Evolutionary conservation across 2,113 vertebrate species (phyloP).

Genomic region (Hemiprocne comata): DNA sequence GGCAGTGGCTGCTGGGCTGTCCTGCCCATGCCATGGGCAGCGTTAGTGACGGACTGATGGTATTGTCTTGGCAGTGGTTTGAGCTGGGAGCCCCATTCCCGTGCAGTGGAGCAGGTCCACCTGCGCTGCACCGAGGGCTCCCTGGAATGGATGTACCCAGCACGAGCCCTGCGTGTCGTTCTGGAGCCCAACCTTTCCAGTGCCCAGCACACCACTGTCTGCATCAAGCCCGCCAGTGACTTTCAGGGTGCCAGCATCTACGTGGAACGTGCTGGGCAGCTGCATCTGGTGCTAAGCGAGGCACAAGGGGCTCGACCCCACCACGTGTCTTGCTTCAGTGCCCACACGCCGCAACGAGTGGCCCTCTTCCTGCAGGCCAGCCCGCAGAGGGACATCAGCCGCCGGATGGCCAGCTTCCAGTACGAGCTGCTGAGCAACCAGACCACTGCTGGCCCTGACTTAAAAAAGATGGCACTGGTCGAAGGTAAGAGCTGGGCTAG

Average conservation of each 20-base stretch:
- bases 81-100: conserved; percentile 53
- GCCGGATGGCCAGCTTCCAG: conserved; percentile 76
- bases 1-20: background rate
- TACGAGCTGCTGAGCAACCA: conserved; percentile 78
- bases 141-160: conserved; percentile 80
- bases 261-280: conserved; percentile 69
- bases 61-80: conserved; percentile 66
- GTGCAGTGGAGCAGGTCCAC: conserved; percentile 78
- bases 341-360: conserved; percentile 34
- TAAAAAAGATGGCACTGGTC: conserved; percentile 4
- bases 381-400: conserved; percentile 70
- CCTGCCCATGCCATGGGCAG: background rate
- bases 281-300: conserved; percentile 72
- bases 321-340: conserved; percentile 78
- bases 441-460: background rate
- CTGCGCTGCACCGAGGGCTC: conserved; percentile 80
- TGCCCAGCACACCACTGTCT: conserved; percentile 51
- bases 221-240: conserved; percentile 75
- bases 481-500: conserved; percentile 61
- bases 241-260: conserved; percentile 77
- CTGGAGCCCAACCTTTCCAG: conserved; percentile 79
- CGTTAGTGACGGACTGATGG: fast-evolving
- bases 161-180: conserved; percentile 73
- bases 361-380: conserved; percentile 82
- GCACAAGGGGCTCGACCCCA: background rate